Evolutionary conservation across 2,113 vertebrate species (phyloP).

Genomic region (Donacobius atricapilla): DNA sequence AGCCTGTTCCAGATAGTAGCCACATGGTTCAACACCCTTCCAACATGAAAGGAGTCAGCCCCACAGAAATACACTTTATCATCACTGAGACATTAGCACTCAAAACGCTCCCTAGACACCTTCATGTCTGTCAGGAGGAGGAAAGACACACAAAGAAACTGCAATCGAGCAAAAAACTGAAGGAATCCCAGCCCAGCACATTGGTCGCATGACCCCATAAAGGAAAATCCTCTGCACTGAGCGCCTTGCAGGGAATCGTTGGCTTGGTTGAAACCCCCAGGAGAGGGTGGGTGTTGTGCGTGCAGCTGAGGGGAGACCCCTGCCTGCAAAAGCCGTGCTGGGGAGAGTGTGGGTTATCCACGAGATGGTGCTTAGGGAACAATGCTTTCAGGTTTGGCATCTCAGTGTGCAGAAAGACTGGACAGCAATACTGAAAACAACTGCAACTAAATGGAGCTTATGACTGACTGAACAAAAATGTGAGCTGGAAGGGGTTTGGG

Average conservation of each 20-base stretch:
- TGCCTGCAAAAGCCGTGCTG: not conserved
- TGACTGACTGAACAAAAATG: not conserved
- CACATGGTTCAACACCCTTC: not conserved
- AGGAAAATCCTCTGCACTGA: not conserved
- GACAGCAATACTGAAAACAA: not conserved
- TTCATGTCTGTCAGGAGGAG: not conserved
- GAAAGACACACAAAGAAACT: not conserved
- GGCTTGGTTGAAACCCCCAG: not conserved
- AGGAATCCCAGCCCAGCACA: not conserved
- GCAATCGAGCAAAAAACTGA: not conserved
- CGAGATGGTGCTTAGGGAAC: not conserved
- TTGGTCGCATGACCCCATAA: not conserved
- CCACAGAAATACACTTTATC: not conserved
- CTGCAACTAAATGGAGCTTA: not conserved
- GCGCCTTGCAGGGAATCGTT: not conserved
- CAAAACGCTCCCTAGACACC: accelerated
- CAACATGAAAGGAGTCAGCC: not conserved
- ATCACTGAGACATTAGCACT: not conserved
- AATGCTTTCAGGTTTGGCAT: not conserved
- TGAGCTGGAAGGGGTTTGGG: not conserved
- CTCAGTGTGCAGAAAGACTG: not conserved
- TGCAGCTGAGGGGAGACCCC: not conserved
- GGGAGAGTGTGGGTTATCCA: not conserved
- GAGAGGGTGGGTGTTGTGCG: accelerated
- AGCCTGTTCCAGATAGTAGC: not conserved